These are phyloP conservation scores for Austrofundulus limnaeus DNA, from an alignment of 2,113 vertebrate species.

Conservation along the genomic window DNA sequence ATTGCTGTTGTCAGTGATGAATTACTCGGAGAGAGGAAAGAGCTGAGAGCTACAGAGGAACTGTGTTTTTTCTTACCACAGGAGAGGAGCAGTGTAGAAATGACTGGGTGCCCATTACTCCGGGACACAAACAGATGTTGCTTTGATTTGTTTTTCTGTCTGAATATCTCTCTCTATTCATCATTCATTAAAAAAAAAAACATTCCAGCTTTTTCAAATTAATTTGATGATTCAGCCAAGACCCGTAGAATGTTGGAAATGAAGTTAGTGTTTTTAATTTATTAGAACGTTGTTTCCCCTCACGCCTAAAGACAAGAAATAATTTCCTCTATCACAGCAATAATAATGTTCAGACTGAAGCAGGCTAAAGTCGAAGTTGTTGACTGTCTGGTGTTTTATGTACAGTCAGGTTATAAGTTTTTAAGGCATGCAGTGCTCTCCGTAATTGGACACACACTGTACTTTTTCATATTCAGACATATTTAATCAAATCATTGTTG, in stretches of 20 bases:
- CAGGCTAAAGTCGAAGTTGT: neutral
- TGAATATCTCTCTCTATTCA: slow-evolving; percentile 5
- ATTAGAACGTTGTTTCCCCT: no score
- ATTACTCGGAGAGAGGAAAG: slow-evolving; percentile 45
- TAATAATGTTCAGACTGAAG: neutral
- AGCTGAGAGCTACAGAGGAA: slow-evolving; percentile 35
- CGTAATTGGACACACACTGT: neutral
- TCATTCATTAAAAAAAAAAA: slow-evolving; percentile 7
- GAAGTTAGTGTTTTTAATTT: neutral
- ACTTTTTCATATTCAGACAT: neutral
- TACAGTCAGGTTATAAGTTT: neutral
- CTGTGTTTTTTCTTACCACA: slow-evolving; percentile 23
- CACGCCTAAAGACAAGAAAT: neutral
- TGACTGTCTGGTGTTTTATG: neutral
- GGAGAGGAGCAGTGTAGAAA: slow-evolving; percentile 28
- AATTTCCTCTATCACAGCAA: neutral
- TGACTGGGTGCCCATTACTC: slow-evolving; percentile 31
- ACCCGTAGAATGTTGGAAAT: neutral
- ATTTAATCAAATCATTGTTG: neutral
- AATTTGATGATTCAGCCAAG: neutral
- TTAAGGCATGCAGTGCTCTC: neutral
- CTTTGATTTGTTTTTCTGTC: slow-evolving; percentile 25
- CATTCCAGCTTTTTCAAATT: neutral
- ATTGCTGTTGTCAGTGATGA: slow-evolving; percentile 55
- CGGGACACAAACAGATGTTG: slow-evolving; percentile 1